Percentiles rank a stretch among this genome's conserved stretches.
Conservation (phyloP, 2,888 invertebrate species). For the Eupsilia transversa region DNA sequence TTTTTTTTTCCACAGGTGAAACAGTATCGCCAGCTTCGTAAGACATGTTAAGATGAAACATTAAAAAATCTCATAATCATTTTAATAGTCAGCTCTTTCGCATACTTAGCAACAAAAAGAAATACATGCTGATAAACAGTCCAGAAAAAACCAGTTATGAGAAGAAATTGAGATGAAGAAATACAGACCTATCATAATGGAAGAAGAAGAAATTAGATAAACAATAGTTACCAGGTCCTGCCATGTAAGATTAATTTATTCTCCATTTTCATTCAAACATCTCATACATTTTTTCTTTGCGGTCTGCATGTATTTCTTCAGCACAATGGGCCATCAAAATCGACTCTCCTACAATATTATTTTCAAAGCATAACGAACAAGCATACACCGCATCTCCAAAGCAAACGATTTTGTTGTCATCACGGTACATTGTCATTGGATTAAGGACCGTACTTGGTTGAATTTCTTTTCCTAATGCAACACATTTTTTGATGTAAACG, state of each 20-base stretch:
- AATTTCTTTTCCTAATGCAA: constrained; percentile 82
- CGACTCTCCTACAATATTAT: constrained; percentile 84
- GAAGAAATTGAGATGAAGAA: constrained; percentile 1
- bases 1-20: background rate
- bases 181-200: constrained; percentile 25
- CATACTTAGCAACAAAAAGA: background rate
- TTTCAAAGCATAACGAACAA: constrained; percentile 86
- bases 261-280: constrained; percentile 70
- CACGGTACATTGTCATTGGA: constrained; percentile 87
- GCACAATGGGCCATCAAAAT: constrained; percentile 84
- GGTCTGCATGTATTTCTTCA: constrained; percentile 77
- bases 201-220: background rate
- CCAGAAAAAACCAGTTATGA: constrained; percentile 1
- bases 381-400: constrained; percentile 87
- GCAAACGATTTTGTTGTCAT: constrained; percentile 87
- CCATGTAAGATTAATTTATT: background rate
- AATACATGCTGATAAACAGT: constrained; percentile 22
- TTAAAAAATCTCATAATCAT: background rate
- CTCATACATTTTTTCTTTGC: constrained; percentile 77
- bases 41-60: background rate
- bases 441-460: constrained; percentile 86
- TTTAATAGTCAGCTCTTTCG: constrained; percentile 23
- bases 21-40: background rate
- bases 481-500: constrained; percentile 86
- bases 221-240: constrained; percentile 35